Evolutionary conservation across 2,888 invertebrate genomes (phyloP).

Genomic region (Scaptomyza parva): DNA sequence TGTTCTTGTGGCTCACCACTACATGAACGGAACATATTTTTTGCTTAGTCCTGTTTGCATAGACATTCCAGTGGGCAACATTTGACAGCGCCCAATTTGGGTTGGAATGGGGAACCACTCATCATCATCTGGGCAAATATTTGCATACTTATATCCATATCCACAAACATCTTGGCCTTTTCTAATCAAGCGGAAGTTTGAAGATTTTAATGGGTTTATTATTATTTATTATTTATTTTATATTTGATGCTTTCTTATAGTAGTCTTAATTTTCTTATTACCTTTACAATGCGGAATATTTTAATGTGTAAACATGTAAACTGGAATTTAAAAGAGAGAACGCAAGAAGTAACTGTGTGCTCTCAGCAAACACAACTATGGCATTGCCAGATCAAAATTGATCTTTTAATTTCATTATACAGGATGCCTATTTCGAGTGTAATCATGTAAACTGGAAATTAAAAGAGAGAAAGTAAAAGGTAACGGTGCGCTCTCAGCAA

Average conservation of each 20-base stretch:
- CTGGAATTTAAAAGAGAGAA: neutral
- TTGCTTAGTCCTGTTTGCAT: conserved; percentile 50
- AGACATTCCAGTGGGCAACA: conserved; percentile 44
- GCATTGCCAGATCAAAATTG: neutral
- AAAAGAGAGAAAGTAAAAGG: neutral
- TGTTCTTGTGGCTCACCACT: conserved; percentile 40
- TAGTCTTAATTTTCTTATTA: too few species aligned
- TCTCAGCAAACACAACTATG: neutral
- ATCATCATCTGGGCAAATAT: conserved; percentile 65
- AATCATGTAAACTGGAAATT: neutral
- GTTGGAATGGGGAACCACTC: conserved; percentile 17
- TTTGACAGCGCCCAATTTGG: neutral
- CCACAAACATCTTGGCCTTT: neutral
- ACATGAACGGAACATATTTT: conserved; percentile 33
- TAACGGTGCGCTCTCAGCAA: neutral
- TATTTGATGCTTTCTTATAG: too few species aligned
- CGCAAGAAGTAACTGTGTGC: neutral
- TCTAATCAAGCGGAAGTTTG: conserved; percentile 7
- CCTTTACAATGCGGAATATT: neutral
- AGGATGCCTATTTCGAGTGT: too few species aligned
- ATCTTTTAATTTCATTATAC: neutral
- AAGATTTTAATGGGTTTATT: neutral
- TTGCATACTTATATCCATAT: conserved; percentile 37
- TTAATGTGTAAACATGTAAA: neutral
- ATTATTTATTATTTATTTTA: too few species aligned